A percentile compares a stretch with the other conserved stretches of the same genome.
Evolutionary conservation across 2,888 invertebrate species (phyloP).

Genomic region (Schrankia costaestrigalis): DNA sequence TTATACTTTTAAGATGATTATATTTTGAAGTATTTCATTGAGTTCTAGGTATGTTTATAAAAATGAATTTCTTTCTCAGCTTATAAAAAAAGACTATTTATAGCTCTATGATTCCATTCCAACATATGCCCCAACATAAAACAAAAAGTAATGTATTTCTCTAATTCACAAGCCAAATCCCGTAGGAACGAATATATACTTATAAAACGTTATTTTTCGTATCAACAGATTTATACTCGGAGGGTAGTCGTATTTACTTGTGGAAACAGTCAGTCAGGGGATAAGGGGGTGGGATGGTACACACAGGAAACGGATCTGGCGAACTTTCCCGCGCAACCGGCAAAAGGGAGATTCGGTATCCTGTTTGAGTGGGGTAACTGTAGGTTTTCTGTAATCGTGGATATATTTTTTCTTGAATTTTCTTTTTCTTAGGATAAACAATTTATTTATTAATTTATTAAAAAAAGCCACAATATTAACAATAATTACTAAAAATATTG

Average conservation of each 20-base stretch:
- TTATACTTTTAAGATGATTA: too few species aligned
- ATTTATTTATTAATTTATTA: too few species aligned
- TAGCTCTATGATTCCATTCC: too few species aligned
- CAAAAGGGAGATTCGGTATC: slow-evolving; percentile 57
- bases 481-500: too few species aligned
- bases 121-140: neutral
- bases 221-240: slow-evolving; percentile 59
- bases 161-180: slow-evolving; percentile 3
- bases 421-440: neutral
- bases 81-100: too few species aligned
- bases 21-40: too few species aligned
- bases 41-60: too few species aligned
- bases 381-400: slow-evolving; percentile 18
- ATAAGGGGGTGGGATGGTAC: slow-evolving; percentile 56
- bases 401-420: slow-evolving; percentile 7
- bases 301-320: slow-evolving; percentile 75
- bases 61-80: too few species aligned
- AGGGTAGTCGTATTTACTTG: slow-evolving; percentile 67
- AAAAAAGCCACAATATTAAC: too few species aligned
- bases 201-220: slow-evolving; percentile 54
- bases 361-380: slow-evolving; percentile 49
- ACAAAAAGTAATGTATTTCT: neutral
- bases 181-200: slow-evolving; percentile 15
- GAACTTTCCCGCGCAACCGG: slow-evolving; percentile 68
- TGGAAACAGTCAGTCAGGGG: slow-evolving; percentile 51